A percentile compares a stretch with the other conserved stretches of the same genome.
These are phyloP conservation scores for Narcine bancroftii DNA, from an alignment of 2,113 vertebrate species.

Conservation along the genomic window DNA sequence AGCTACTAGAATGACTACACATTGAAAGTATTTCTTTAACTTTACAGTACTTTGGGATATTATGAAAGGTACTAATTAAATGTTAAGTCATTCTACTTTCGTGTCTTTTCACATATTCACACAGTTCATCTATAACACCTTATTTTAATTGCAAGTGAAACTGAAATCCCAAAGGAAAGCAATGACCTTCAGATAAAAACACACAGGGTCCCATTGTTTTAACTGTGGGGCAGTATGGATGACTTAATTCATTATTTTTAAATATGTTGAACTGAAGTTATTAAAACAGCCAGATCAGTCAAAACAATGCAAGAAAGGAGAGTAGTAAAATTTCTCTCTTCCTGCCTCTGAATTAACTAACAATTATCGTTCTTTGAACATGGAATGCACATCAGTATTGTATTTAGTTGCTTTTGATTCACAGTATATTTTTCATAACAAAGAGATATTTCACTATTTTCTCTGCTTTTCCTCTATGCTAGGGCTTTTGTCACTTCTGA, in stretches of 20 bases:
- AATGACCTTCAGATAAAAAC: not conserved
- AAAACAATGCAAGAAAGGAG: not conserved
- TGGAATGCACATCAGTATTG: not conserved
- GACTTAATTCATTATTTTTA: not conserved
- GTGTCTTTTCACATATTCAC: not conserved
- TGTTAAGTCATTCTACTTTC: not conserved
- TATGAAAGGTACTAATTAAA: not conserved
- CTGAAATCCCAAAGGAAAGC: not conserved
- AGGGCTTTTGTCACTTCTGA: not conserved
- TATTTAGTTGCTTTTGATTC: not conserved
- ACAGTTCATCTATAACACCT: not conserved
- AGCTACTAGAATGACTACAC: not conserved
- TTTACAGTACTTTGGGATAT: not conserved
- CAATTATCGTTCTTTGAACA: not conserved
- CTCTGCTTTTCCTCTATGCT: not conserved
- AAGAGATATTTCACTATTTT: not conserved
- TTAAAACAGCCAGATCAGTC: not conserved
- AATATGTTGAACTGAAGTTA: not conserved
- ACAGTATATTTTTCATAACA: not conserved
- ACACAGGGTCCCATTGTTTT: not conserved
- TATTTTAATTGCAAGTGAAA: not conserved
- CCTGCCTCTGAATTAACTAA: not conserved
- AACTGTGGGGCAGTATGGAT: not conserved
- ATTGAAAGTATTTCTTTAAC: not conserved
- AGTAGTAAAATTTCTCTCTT: not conserved